Conservation (phyloP, 2,113 vertebrate genomes). For the Equus quagga region DNA sequence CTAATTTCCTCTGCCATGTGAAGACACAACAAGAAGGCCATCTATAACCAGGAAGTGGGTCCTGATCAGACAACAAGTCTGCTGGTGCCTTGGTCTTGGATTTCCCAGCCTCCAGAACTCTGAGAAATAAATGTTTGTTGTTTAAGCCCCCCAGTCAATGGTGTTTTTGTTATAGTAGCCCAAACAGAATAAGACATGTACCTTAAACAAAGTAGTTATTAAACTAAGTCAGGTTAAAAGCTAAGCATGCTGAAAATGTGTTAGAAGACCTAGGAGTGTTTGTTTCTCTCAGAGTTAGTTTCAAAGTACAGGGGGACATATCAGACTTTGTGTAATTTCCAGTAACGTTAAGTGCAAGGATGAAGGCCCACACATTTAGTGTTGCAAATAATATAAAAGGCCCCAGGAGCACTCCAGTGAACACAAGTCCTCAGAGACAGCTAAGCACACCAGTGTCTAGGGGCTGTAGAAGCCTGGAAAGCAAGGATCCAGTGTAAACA, state of each 20-base stretch:
- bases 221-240: slow-evolving; percentile 33
- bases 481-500: background rate
- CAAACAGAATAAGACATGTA: background rate
- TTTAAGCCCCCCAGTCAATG: background rate
- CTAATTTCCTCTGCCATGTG: background rate
- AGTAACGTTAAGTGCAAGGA: background rate
- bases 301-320: slow-evolving; percentile 35
- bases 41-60: background rate
- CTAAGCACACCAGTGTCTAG: background rate
- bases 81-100: background rate
- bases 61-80: background rate
- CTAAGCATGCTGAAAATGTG: background rate
- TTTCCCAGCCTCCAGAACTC: background rate
- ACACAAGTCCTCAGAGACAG: background rate
- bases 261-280: background rate
- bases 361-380: background rate
- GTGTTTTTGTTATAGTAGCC: background rate
- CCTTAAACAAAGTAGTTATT: background rate
- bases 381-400: slow-evolving; percentile 59
- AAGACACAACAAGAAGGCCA: background rate
- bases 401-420: slow-evolving; percentile 10
- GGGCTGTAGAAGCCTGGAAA: background rate
- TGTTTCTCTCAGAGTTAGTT: slow-evolving; percentile 64
- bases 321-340: slow-evolving; percentile 82
- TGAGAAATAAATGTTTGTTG: background rate